Base-by-base conservation (phyloP, 2,113 vertebrate genomes). In the Caranx melampygus region DNA sequence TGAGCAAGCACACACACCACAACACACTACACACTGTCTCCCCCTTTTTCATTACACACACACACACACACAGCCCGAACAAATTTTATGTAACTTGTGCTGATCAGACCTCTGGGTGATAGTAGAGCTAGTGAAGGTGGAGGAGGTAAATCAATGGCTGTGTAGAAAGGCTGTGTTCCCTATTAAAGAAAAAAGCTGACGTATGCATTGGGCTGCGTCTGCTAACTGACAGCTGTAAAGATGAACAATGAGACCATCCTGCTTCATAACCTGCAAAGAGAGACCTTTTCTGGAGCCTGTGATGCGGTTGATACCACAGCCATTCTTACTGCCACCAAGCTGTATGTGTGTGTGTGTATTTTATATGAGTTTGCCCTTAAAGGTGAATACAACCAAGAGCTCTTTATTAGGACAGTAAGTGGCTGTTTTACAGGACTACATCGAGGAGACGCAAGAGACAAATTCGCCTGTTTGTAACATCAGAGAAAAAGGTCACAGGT, bases 201-300 rank as follows among this genome's bases (percentile, higher is more conserved):
- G 15, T 68, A 58, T 37, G 73, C 80, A 78, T 37, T 20, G 59
- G 67, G 75, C 80, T 74, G 33, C 5, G 11, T 71, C 84, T 74
- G 78, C 81, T 91, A 91, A 92, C 87, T 92, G 93, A 93, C 92
- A 89, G 78, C 85, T 91, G 84, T 90, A 91, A 92, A 92, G 85
- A 92, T 86, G 88, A 92, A 74, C 82, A 85, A 92, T 90, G 89
- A 85, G 88, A 74, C 79, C 44, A 69, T 87, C 78, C 73, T 40
- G 70, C 78, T 84, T 86, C 79, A 81, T 87, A 89, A 90, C 84
- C 79, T 66, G 51, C 55, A 69, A 72, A 72, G 64, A 67, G 72
- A 83, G 79, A 88, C 85, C 79, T 89, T 89, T 85, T 71, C 49
- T 67, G 21, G 65, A 68, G 68, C 78, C 57, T 51, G 47, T 8